Base-by-base conservation (phyloP, 2,888 invertebrate species). In the Rhaphigaster nebulosa region DNA sequence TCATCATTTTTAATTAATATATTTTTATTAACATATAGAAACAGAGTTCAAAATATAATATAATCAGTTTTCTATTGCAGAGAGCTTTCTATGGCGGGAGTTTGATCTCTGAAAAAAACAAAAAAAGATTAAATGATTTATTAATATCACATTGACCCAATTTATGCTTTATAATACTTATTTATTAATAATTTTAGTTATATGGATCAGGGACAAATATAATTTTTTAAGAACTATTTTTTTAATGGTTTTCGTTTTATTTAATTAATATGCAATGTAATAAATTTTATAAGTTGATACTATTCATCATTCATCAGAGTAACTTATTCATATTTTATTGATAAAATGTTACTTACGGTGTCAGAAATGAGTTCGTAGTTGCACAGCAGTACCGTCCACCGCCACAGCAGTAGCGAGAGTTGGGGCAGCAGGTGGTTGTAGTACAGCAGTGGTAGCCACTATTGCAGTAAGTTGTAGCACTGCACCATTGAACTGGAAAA, bases 341-440 rank as follows among this genome's bases (percentile, higher is more conserved):
- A 45, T 45, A 45, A 45, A 45, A 45, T 6, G n/a, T n/a, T n/a
- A n/a, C n/a, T 84, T 84, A 84, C 84, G 45, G 45, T 45, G 12
- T 45, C 12, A 84, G 23, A n/a, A 45, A 26, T 45, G 84, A 84
- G 45, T 45, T 84, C 0, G 29, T 13, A 0, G 0, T 0, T 10
- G 84, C 41, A 45, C 84, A 84, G 84, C 84, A 84, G 8, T 13
- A n/a, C 34, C 13, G 2, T 45, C 84, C 84, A 20, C 56, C 38
- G 20, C 87, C 23, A n/a, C 88, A 88, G 88, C 88, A 88, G 65
- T 56, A 88, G 41, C 60, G 88, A 23, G 8, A 26, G 65, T 88
- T 60, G 18, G 88, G 88, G 18, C 88, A 88, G 45, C 88, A 88
- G 0, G 56, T 54, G 41, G 23, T 38, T 56, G 88, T 38, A 8